phyloP scores from a whole-genome alignment of 2,797 vertebrate species.

The Lutjanus argentimaculatus region DNA sequence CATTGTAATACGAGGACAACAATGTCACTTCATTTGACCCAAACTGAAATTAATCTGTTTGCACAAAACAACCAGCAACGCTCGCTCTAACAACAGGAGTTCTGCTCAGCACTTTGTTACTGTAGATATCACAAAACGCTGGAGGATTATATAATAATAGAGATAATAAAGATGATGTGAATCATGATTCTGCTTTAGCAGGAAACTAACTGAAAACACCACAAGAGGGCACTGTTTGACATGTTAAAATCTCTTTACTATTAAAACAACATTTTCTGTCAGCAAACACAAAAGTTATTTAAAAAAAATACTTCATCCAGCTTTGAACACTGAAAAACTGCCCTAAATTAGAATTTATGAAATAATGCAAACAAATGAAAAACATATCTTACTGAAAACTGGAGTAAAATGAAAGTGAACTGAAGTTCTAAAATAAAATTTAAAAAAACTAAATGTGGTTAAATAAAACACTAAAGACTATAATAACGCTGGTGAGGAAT shows the following conservation, averaged over 20 bases:
- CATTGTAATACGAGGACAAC: not conserved
- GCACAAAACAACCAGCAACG: not conserved
- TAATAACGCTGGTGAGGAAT: constrained; percentile 24
- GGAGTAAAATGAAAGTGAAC: not conserved
- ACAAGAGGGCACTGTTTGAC: constrained; percentile 61
- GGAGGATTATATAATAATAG: no score
- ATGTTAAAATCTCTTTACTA: not conserved
- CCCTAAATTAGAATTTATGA: not conserved
- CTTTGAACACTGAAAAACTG: not conserved
- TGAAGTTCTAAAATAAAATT: not conserved
- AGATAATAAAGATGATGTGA: not conserved
- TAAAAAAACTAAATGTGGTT: not conserved
- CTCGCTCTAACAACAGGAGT: not conserved
- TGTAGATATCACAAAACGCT: not conserved
- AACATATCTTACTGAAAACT: constrained; percentile 17
- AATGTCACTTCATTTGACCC: not conserved
- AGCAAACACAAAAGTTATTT: not conserved
- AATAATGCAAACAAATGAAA: not conserved
- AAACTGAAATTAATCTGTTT: not conserved
- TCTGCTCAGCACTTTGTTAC: not conserved
- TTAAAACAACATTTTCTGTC: not conserved
- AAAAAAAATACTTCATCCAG: not conserved
- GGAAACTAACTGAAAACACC: not conserved
- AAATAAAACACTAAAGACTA: constrained; percentile 13
- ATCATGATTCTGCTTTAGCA: not conserved